phyloP scores from a whole-genome alignment of 23 tunicate species.

The Botrylloides violaceus region DNA sequence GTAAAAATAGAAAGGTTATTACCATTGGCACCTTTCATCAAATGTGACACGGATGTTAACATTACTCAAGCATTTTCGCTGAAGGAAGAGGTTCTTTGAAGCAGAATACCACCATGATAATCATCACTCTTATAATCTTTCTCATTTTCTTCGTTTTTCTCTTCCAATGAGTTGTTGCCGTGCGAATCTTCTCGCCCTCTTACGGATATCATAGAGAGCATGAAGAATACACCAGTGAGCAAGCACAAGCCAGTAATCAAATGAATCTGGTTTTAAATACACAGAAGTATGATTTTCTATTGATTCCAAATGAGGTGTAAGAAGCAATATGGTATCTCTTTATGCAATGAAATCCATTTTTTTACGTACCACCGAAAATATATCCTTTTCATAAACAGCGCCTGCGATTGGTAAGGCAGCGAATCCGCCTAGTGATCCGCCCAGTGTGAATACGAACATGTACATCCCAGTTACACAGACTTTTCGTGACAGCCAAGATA shows the following conservation, averaged over 20 bases:
- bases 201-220: not conserved
- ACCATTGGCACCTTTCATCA: too few relatives aligned
- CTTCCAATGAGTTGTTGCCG: too few relatives aligned
- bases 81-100: too few relatives aligned
- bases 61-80: too few relatives aligned
- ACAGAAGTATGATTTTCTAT: not conserved
- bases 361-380: not conserved
- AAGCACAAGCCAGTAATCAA: not conserved
- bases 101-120: too few relatives aligned
- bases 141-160: too few relatives aligned
- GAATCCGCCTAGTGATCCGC: not conserved
- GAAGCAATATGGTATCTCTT: not conserved
- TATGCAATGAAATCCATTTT: too few relatives aligned
- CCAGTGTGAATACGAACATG: not conserved
- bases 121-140: too few relatives aligned
- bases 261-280: not conserved
- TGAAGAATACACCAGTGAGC: not conserved
- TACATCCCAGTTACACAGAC: not conserved
- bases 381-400: not conserved
- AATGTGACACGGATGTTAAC: too few relatives aligned
- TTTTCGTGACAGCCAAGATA: not conserved
- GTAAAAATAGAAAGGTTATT: too few relatives aligned
- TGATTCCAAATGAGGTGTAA: too few relatives aligned
- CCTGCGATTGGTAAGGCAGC: not conserved
- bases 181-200: too few relatives aligned